Base-by-base conservation (phyloP, 2,113 vertebrate genomes). In the Callipepla californica region DNA sequence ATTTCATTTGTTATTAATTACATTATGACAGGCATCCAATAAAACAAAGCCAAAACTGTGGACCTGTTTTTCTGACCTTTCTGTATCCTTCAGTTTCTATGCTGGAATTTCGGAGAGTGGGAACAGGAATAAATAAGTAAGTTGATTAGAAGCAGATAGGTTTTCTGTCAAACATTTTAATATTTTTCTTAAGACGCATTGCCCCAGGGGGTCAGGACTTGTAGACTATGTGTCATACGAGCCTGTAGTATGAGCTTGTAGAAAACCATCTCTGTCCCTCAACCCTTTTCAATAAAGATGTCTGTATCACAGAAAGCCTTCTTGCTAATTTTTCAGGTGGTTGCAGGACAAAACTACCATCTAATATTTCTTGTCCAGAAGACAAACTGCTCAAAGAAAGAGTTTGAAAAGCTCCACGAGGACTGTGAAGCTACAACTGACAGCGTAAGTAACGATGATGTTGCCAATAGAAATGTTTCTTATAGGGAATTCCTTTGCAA, bases 301-400 rank as follows among this genome's bases (percentile, higher is more conserved):
- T 11, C 40, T 87, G 94, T 47, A 85, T 22, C 12, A 58, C 62
- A 55, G 21, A 84, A 89, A 93, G 7, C 5, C 8, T 67, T 93
- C n/a, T 94, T 92, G 78, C 45, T 94, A 48, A 84, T 86, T 67
- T 97, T 97, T 69, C 92, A 98, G 97, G 47, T 94, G 40, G 95
- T 96, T 68, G 81, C 76, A 76, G 98, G 97, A 78, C 1, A 3
- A 32, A 96, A 13, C 1, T 98, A 81, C 68, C 17, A 0, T 21
- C 30, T 97, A 48, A 42, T 3, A 25, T 98, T 97, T 90, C 15
- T 1, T 7, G 8, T 85, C 59, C 30, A 2, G 26, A 94, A 95
- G 87, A 98, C 97, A 47, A 95, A 86, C 15, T 98, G 97, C 90
- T 95, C 97, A 69, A 97, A 98, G 62, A 65, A 48, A 44, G 95